These are phyloP conservation scores for Elmis aenea DNA, from an alignment of 2,888 invertebrate genomes.

Conservation along the genomic window DNA sequence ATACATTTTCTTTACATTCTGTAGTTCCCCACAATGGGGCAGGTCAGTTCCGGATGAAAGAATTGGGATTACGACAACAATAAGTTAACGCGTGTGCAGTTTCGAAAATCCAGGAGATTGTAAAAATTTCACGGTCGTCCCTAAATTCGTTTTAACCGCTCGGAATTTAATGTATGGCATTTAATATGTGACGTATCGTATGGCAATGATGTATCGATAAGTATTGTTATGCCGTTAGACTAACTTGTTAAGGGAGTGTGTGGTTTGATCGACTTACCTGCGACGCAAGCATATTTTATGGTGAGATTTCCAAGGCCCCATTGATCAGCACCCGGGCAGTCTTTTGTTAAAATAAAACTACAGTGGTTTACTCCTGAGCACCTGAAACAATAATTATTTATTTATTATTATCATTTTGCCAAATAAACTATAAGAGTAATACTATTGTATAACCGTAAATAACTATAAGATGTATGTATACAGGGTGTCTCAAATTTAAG, in stretches of 20 bases:
- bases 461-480: too few species aligned
- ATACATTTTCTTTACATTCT: too few species aligned
- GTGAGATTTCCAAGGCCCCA: slow-evolving; percentile 65
- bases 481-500: too few species aligned
- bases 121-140: slow-evolving; percentile 20
- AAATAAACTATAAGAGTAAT: too few species aligned
- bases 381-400: slow-evolving; percentile 47
- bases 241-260: too few species aligned
- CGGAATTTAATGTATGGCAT: slow-evolving; percentile 7
- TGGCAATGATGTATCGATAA: too few species aligned
- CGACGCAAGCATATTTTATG: slow-evolving; percentile 70
- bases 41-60: slow-evolving; percentile 2
- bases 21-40: too few species aligned
- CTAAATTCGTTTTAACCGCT: neutral
- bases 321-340: slow-evolving; percentile 58
- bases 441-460: too few species aligned
- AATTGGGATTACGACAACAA: slow-evolving; percentile 15
- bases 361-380: slow-evolving; percentile 73
- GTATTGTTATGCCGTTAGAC: too few species aligned
- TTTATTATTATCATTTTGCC: too few species aligned
- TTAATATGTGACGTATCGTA: slow-evolving; percentile 9
- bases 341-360: slow-evolving; percentile 61
- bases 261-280: slow-evolving; percentile 56
- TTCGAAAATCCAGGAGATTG: slow-evolving; percentile 28
- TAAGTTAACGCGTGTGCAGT: slow-evolving; percentile 20